These are phyloP conservation scores for Esperia sulphurella DNA, from an alignment of 2,888 invertebrate genomes.

Conservation along the genomic window DNA sequence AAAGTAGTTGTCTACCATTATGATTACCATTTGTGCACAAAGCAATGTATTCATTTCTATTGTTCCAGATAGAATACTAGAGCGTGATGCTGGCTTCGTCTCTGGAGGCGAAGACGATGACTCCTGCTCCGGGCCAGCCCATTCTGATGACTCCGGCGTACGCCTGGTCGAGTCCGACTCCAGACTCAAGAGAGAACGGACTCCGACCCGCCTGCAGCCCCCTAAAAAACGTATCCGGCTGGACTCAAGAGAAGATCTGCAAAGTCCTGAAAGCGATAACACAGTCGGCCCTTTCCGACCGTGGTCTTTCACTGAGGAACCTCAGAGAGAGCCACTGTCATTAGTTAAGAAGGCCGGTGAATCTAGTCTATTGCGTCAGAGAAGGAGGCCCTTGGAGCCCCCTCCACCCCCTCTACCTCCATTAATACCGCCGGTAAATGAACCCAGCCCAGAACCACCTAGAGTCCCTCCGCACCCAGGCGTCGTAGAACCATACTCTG, in stretches of 20 bases:
- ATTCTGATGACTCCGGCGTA: conserved; percentile 75
- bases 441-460: conserved; percentile 51
- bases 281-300: conserved; percentile 79
- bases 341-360: conserved; percentile 75
- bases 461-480: conserved; percentile 78
- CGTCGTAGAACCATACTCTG: conserved; percentile 48
- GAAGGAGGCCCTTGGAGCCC: conserved; percentile 53
- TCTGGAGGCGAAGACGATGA: conserved; percentile 86
- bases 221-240: conserved; percentile 86
- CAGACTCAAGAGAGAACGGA: conserved; percentile 80
- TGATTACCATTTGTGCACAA: background rate
- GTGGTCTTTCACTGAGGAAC: conserved; percentile 81
- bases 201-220: conserved; percentile 70
- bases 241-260: conserved; percentile 51
- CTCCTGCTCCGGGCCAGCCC: conserved; percentile 74
- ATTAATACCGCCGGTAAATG: conserved; percentile 36
- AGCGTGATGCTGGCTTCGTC: conserved; percentile 85
- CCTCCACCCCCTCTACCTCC: conserved; percentile 44
- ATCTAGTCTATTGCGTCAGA: conserved; percentile 49
- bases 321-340: conserved; percentile 82
- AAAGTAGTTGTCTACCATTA: no score
- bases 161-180: conserved; percentile 56
- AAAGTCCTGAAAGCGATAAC: conserved; percentile 62
- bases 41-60: conserved; percentile 18
- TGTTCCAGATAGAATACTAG: conserved; percentile 78